phyloP scores from a whole-genome alignment of 2,888 invertebrate species.

The Athripsodes cinereus region DNA sequence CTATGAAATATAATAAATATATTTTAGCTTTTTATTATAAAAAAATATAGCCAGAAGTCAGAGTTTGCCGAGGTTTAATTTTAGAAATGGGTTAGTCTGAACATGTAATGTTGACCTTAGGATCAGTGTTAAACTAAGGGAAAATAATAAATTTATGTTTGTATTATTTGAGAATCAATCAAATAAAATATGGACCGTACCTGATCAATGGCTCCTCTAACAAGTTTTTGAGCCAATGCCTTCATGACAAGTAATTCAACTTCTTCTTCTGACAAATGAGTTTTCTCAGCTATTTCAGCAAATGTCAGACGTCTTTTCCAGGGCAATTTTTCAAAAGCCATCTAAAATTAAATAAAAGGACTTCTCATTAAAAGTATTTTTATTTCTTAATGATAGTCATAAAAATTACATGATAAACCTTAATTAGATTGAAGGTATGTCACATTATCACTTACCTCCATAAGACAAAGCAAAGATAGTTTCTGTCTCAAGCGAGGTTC shows the following conservation, averaged over 20 bases:
- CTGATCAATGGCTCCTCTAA: conserved; percentile 93
- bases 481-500: conserved; percentile 69
- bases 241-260: conserved; percentile 97
- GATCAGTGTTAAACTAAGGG: no score
- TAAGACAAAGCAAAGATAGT: conserved; percentile 89
- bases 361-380: no score
- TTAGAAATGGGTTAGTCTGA: no score
- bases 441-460: conserved; percentile 62
- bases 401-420: no score
- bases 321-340: conserved; percentile 93
- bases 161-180: no score
- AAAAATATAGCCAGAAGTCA: no score
- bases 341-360: conserved; percentile 48
- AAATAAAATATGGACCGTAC: no score
- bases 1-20: conserved; percentile 6
- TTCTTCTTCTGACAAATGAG: conserved; percentile 75
- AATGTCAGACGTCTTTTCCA: conserved; percentile 83
- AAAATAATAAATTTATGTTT: no score
- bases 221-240: conserved; percentile 88
- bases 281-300: conserved; percentile 81
- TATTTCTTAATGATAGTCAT: background rate
- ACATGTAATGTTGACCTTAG: no score
- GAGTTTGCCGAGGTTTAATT: no score
- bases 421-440: background rate
- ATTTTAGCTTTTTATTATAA: background rate